Evolutionary conservation across 2,888 invertebrate species (phyloP).

Genomic region (Phaedon cochleariae): DNA sequence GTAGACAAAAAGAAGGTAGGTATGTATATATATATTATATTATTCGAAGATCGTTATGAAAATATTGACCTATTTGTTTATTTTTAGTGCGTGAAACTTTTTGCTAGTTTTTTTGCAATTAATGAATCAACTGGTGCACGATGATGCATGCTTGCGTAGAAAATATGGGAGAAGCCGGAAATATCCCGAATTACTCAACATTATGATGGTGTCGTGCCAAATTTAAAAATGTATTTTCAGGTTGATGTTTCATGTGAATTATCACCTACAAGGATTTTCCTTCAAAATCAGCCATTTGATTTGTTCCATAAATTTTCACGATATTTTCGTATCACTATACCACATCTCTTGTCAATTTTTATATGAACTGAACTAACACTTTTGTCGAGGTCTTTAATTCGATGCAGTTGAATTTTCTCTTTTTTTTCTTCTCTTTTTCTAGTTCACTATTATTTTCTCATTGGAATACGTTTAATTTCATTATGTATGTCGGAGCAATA

Average conservation of each 20-base stretch:
- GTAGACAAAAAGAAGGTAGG: no score
- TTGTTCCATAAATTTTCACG: no score
- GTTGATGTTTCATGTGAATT: not conserved
- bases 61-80: not conserved
- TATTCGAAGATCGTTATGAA: not conserved
- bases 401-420: no score
- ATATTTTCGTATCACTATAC: no score
- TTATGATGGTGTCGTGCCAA: not conserved
- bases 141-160: not conserved
- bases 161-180: not conserved
- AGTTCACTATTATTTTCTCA: no score
- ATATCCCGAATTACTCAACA: not conserved
- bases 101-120: not conserved
- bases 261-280: not conserved
- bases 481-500: no score
- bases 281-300: no score
- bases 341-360: no score
- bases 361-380: no score
- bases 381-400: no score
- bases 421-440: no score
- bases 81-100: not conserved
- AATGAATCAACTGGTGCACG: not conserved
- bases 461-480: no score
- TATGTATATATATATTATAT: not conserved
- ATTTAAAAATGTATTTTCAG: constrained; percentile 1